Evolutionary conservation across 2,888 invertebrate species (phyloP).

Genomic region (Pasiphila rectangulata): DNA sequence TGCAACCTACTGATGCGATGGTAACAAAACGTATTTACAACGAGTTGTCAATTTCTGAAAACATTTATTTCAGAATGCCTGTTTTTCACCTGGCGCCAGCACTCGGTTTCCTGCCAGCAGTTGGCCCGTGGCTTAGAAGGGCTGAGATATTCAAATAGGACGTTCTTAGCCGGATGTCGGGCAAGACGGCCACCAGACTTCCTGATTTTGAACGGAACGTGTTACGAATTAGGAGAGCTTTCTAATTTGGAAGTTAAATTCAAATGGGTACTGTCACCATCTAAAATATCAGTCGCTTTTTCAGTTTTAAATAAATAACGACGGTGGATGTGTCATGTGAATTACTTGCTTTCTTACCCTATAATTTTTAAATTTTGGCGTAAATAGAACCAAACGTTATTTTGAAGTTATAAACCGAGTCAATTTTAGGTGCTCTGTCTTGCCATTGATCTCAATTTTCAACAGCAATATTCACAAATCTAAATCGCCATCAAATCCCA

Average conservation of each 20-base stretch:
- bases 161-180: conserved; percentile 45
- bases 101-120: background rate
- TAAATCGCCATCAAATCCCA: conserved; percentile 18
- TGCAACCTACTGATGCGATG: too few relatives aligned
- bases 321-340: too few relatives aligned
- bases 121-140: conserved; percentile 32
- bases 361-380: too few relatives aligned
- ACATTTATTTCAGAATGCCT: too few relatives aligned
- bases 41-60: too few relatives aligned
- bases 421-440: background rate
- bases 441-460: conserved; percentile 14
- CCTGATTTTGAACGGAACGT: conserved; percentile 52
- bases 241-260: conserved; percentile 17
- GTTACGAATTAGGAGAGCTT: conserved; percentile 33
- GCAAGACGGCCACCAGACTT: conserved; percentile 44
- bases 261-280: conserved; percentile 1
- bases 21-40: too few relatives aligned
- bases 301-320: too few relatives aligned
- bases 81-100: too few relatives aligned
- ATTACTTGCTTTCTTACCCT: too few relatives aligned
- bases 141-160: conserved; percentile 65
- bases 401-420: background rate
- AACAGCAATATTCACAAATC: conserved; percentile 11
- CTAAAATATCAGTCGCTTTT: background rate
- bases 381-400: too few relatives aligned